Evolutionary conservation across 2,888 invertebrate species (phyloP).

Genomic region (Oxystoma pomonae): DNA sequence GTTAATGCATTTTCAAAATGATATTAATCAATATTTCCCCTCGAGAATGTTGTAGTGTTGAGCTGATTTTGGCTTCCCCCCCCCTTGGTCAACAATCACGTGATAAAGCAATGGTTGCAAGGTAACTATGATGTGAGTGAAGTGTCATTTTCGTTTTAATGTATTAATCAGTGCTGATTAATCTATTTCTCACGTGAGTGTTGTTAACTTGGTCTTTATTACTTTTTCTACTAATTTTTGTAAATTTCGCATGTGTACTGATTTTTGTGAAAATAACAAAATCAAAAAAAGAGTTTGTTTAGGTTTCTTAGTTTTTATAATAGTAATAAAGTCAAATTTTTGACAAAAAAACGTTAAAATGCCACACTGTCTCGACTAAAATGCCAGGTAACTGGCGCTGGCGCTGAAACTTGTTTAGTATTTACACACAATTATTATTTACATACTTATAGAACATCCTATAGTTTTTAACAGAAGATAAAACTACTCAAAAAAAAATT

Average conservation of each 20-base stretch:
- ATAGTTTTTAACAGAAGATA: too few relatives aligned
- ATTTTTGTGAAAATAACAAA: background rate
- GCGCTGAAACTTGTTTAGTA: too few relatives aligned
- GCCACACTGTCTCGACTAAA: too few relatives aligned
- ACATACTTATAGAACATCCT: too few relatives aligned
- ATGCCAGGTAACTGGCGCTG: too few relatives aligned
- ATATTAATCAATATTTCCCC: slow-evolving; percentile 19
- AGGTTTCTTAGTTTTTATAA: too few relatives aligned
- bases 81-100: slow-evolving; percentile 44
- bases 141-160: slow-evolving; percentile 30
- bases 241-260: background rate
- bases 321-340: too few relatives aligned
- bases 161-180: slow-evolving; percentile 32
- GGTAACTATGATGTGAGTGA: slow-evolving; percentile 43
- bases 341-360: too few relatives aligned
- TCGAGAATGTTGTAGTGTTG: slow-evolving; percentile 30
- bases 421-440: too few relatives aligned
- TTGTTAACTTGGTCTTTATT: slow-evolving; percentile 35
- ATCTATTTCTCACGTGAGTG: slow-evolving; percentile 51
- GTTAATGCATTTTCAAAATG: slow-evolving; percentile 38
- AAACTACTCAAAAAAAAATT: too few relatives aligned
- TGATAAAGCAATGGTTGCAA: slow-evolving; percentile 46
- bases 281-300: too few relatives aligned
- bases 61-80: slow-evolving; percentile 26
- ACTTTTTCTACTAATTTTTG: slow-evolving; percentile 14